Base-by-base conservation (phyloP, 2,113 vertebrate genomes). In the Todiramphus chloris region DNA sequence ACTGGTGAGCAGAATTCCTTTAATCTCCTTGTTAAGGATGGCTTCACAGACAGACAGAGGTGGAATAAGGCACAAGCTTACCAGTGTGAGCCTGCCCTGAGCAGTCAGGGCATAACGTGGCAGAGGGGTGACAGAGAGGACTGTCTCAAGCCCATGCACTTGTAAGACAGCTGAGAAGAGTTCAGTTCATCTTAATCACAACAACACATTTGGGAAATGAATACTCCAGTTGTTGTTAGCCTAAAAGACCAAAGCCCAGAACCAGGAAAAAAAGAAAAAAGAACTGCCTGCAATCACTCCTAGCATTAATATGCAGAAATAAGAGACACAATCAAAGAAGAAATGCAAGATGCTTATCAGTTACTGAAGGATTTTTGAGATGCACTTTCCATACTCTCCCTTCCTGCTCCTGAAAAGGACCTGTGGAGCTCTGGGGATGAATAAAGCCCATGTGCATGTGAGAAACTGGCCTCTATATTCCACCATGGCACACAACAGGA, bases 71-170 rank as follows among this genome's bases (percentile, higher is more conserved):
- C n/a, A 33, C 24, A 35, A 41, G 30, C 8, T 46, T 24, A 6
- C 21, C 30, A 19, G 12, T 1, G 13, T 5, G 31, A 56, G 35
- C 27, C 27, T 31, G 48, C 25, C 23, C 10, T 0, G 8, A 4
- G 25, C 30, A 33, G 55, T 19, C 15, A 16, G 2, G 9, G 25
- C 4, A 7, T 5, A 35, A 41, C 2, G 1, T 5, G 6, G 30
- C n/a, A 46, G 3, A 2, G 28, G 37, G 37, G 35, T 4, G 21
- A 31, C 17, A 25, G 27, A 83, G 28, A 20, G 58, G 60, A 6
- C 1, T 5, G 11, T 5, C 70, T 87, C 43, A 18, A 51, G 58
- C 30, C 16, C 43, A 37, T 53, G 12, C 33, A 18, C 43, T 63
- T 16, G 1, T 11, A 25, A 39, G 15, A 46, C 27, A 77, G 60